Percentiles rank a stretch among this genome's conserved stretches.
These are phyloP conservation scores for Sitta europaea DNA, from an alignment of 2,113 vertebrate species.

Conservation along the genomic window DNA sequence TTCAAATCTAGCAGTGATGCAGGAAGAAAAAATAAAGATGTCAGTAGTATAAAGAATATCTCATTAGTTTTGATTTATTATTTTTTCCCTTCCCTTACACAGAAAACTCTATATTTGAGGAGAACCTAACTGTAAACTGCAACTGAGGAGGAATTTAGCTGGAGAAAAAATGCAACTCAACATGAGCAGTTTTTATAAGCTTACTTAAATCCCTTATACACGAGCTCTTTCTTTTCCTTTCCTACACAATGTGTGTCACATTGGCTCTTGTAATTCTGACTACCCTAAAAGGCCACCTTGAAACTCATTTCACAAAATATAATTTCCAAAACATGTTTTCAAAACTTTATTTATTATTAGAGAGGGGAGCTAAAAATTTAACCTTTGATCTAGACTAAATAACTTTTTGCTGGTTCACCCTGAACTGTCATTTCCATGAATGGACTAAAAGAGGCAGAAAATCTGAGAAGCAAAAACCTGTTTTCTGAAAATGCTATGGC, in stretches of 20 bases:
- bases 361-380: constrained; percentile 5
- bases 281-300: constrained; percentile 7
- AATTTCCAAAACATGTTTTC: constrained; percentile 10
- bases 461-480: not conserved
- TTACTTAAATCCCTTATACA: not conserved
- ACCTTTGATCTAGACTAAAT: constrained; percentile 35
- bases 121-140: not conserved
- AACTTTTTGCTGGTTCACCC: not conserved
- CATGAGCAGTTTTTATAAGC: not conserved
- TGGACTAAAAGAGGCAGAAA: not conserved
- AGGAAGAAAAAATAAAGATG: not conserved
- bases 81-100: not conserved
- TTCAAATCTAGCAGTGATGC: not conserved
- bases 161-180: not conserved
- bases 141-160: constrained; percentile 27
- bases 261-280: not conserved
- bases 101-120: constrained; percentile 12
- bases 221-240: not conserved
- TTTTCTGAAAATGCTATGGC: not conserved
- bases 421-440: not conserved
- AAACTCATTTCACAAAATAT: constrained; percentile 17
- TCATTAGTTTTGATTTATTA: constrained; percentile 43
- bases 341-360: constrained; percentile 30
- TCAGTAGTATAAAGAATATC: constrained; percentile 10
- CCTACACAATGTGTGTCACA: not conserved